Base-by-base conservation (phyloP, 2,113 vertebrate species). In the Dolichotis patagonum region DNA sequence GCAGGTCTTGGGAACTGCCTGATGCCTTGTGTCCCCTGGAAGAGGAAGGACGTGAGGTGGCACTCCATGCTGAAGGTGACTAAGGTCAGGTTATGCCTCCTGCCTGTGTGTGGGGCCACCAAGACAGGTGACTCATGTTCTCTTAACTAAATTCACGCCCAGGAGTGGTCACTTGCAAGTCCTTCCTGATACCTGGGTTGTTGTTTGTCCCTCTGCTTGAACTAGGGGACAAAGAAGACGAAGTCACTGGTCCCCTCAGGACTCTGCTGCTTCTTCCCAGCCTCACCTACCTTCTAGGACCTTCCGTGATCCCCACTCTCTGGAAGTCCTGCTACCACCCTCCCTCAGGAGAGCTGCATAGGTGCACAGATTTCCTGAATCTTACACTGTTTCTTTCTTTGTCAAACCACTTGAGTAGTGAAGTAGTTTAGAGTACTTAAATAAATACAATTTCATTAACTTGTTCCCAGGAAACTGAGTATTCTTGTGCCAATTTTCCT, bases 401-500 rank as follows among this genome's bases (percentile, higher is more conserved):
- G 65, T 88, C 3, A 0, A 56, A 58, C 49, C 30, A 91, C 83
- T 88, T 52, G 43, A 88, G 20, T 38, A 20, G 62, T 77, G 46
- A 67, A 90, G 67, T 41, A 77, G 80, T 93, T 96, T 77, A 81
- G 63, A 85, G 85, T 52, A 46, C 30, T 67, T 91, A 81, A 89
- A 90, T 85, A 85, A 91, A 93, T 12, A 94, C 38, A 49, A 95
- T 67, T 75, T 88, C 75, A 41, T 88, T 75, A 96, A 69, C 85
- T 88, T 80, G 43, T 81, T 91, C 67, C 84, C 60, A 90, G 86
- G 80, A 93, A 94, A 85, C 0, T 5, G 56, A 46, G 69, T 67
- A 71, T 94, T 41, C 65, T 89, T 4, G 0, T 19, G 73, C 63
- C 38, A 24, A 5, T 38, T 90, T 94, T 86, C 52, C 85, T 58